Evolutionary conservation across 2,113 vertebrate genomes (phyloP).

Genomic region (Myanophis thanlyinensis): DNA sequence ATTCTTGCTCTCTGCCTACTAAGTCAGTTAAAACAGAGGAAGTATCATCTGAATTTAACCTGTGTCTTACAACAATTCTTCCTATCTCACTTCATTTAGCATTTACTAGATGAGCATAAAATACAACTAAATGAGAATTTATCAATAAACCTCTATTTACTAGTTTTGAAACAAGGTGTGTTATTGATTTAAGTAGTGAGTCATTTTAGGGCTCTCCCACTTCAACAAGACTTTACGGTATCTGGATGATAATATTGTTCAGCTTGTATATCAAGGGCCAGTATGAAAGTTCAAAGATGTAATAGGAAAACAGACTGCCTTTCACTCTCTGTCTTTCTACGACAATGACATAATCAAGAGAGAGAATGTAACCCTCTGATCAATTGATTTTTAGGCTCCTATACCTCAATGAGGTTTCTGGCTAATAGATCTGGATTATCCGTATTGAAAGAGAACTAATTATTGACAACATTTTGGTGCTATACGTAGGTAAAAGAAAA

Average conservation of each 20-base stretch:
- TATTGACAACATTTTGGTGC: not conserved
- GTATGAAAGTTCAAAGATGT: not conserved
- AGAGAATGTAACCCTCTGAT: not conserved
- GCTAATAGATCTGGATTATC: not conserved
- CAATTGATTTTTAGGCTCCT: not conserved
- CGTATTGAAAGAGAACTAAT: not conserved
- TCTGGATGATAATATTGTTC: not conserved
- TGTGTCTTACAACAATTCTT: not conserved
- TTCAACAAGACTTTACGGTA: not conserved
- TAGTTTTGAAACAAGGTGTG: not conserved
- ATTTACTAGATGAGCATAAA: not conserved
- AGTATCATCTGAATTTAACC: slow-evolving; percentile 11
- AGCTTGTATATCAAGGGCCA: rapidly evolving
- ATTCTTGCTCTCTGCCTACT: not conserved
- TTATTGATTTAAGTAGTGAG: not conserved
- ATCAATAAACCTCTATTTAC: not conserved
- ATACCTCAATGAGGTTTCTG: not conserved
- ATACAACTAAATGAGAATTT: not conserved
- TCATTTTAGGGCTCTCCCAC: not conserved
- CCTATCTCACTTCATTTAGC: not conserved
- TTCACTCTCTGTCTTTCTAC: not conserved
- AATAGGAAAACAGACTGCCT: not conserved
- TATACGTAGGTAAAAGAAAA: not conserved
- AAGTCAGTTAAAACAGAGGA: not conserved
- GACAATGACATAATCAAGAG: slow-evolving; percentile 1